Conservation (phyloP, 2,888 invertebrate genomes). For the Drosophila paranaensis region DNA sequence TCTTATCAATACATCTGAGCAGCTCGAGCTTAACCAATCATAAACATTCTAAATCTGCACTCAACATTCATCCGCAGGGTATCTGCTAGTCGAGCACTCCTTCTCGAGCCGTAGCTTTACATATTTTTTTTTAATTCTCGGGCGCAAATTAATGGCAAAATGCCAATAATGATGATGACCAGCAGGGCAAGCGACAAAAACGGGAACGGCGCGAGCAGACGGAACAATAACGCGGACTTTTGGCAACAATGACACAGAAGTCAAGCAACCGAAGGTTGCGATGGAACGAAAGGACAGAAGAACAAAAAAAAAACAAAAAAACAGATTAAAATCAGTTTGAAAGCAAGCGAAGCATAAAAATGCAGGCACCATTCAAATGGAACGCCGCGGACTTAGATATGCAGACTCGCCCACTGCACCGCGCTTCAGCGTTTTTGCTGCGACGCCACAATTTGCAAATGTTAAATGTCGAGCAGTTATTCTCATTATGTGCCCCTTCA, state of each 20-base stretch:
- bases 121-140: slow-evolving; percentile 35
- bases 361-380: slow-evolving; percentile 45
- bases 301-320: slow-evolving; percentile 29
- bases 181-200: slow-evolving; percentile 32
- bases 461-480: slow-evolving; percentile 34
- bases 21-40: no score
- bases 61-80: not conserved
- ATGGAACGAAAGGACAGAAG: slow-evolving; percentile 18
- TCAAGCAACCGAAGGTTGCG: slow-evolving; percentile 27
- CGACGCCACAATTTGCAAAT: slow-evolving; percentile 13
- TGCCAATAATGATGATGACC: slow-evolving; percentile 63
- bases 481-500: slow-evolving; percentile 55
- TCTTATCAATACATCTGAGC: no score
- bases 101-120: not conserved
- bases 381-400: slow-evolving; percentile 12
- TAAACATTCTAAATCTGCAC: not conserved
- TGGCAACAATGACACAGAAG: slow-evolving; percentile 72
- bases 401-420: slow-evolving; percentile 5
- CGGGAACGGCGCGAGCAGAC: slow-evolving; percentile 14
- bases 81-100: not conserved
- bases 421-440: not conserved
- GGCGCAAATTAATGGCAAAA: slow-evolving; percentile 75
- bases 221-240: slow-evolving; percentile 58
- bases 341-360: slow-evolving; percentile 81
- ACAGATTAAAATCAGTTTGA: slow-evolving; percentile 82